phyloP scores from a whole-genome alignment of 1,140 invertebrate genomes.

The Drosophila biarmipes region DNA sequence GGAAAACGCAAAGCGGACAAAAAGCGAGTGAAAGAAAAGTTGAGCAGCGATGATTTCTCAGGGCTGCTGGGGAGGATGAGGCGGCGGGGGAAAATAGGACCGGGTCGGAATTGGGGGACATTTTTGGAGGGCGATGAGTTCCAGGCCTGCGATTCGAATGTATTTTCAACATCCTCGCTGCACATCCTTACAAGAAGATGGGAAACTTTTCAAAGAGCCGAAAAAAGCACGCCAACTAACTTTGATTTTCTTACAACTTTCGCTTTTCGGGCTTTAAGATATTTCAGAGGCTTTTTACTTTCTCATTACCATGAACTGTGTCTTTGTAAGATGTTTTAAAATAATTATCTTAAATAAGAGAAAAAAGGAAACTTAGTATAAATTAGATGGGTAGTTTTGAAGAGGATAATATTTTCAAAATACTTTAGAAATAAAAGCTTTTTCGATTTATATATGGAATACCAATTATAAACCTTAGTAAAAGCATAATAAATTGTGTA shows the following conservation, averaged over 20 bases:
- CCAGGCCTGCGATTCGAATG: conserved; percentile 64
- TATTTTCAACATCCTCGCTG: conserved; percentile 51
- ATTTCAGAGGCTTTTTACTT: conserved; percentile 48
- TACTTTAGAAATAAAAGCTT: no score
- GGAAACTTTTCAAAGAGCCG: conserved; percentile 57
- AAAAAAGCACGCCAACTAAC: conserved; percentile 45
- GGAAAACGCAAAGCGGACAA: conserved; percentile 28
- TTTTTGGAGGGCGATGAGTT: conserved; percentile 23
- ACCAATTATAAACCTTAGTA: no score
- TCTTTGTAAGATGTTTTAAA: no score
- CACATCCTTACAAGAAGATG: conserved; percentile 36
- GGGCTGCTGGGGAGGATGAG: background rate
- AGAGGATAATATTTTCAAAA: no score
- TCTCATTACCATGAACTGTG: background rate
- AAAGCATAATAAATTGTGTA: background rate
- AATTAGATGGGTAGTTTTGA: no score
- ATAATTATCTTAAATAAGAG: no score
- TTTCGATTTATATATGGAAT: no score
- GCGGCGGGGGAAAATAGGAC: background rate
- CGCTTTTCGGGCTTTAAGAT: conserved; percentile 20
- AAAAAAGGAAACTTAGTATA: no score
- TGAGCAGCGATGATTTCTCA: conserved; percentile 42
- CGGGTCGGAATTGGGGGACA: conserved; percentile 6
- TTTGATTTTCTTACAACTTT: conserved; percentile 41
- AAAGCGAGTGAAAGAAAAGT: conserved; percentile 40